Percentiles rank a stretch among this genome's conserved stretches.
Evolutionary conservation across 2,888 invertebrate genomes (phyloP).

Genomic region (Sesamia inferens): DNA sequence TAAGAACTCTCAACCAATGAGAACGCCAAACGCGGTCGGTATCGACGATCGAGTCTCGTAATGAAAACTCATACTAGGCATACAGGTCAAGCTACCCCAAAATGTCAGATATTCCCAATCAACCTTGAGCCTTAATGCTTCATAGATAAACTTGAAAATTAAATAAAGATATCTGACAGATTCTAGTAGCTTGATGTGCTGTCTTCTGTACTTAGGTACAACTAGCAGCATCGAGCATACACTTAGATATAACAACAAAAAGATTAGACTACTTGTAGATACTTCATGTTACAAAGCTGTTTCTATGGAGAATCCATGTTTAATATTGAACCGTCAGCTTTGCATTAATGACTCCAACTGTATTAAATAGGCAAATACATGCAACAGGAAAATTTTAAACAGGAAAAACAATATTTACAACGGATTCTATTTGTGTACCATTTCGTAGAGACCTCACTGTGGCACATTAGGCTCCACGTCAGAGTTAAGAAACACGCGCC

Average conservation of each 20-base stretch:
- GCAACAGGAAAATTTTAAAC: slow-evolving; percentile 21
- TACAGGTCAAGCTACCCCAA: too few species aligned
- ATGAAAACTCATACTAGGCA: too few species aligned
- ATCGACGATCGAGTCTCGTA: too few species aligned
- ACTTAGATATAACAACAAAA: neutral
- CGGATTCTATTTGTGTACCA: slow-evolving; percentile 11
- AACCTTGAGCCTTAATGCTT: too few species aligned
- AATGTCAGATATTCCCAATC: too few species aligned
- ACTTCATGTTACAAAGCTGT: neutral
- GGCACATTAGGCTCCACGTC: neutral
- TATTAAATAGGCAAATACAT: slow-evolving; percentile 17
- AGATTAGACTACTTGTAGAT: neutral
- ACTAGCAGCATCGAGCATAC: neutral
- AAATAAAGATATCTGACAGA: too few species aligned
- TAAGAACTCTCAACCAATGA: too few species aligned
- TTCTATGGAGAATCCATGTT: neutral
- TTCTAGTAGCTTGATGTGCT: too few species aligned
- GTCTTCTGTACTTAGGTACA: too few species aligned
- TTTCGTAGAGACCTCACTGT: neutral
- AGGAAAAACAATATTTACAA: slow-evolving; percentile 13
- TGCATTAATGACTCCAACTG: slow-evolving; percentile 4
- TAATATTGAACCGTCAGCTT: slow-evolving; percentile 6
- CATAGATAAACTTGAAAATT: too few species aligned
- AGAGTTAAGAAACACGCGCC: neutral
- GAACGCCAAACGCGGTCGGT: too few species aligned